phyloP scores from a whole-genome alignment of 2,113 vertebrate species.

The Zosterops borbonicus region DNA sequence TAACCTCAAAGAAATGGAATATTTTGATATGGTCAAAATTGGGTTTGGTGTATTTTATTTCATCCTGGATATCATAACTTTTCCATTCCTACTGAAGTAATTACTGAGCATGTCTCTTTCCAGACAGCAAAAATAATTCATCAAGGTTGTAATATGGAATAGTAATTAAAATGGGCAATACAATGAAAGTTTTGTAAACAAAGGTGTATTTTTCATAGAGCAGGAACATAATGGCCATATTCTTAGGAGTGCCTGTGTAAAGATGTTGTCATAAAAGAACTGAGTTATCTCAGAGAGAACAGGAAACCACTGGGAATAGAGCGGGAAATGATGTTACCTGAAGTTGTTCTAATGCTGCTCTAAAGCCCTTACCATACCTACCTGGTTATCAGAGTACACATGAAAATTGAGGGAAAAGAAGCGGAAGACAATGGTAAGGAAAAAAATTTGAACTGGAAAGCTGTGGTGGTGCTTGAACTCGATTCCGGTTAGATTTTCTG shows the following conservation, averaged over 20 bases:
- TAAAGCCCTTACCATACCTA: neutral
- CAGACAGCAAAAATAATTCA: neutral
- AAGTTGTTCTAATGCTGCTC: neutral
- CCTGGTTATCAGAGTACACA: fast-evolving
- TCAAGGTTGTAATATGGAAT: neutral
- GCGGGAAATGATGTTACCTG: neutral
- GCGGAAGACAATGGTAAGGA: neutral
- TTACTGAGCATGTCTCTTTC: neutral
- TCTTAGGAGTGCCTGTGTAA: neutral
- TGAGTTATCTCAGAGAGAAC: neutral
- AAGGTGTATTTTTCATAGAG: neutral
- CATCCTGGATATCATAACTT: neutral
- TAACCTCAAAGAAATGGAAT: neutral
- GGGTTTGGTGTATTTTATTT: neutral
- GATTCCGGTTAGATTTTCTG: too few species aligned
- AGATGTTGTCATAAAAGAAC: neutral
- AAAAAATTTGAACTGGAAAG: neutral
- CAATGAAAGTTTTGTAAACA: neutral
- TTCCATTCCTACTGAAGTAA: neutral
- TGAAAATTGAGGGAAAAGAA: neutral
- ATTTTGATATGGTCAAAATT: neutral
- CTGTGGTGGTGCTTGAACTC: too few species aligned
- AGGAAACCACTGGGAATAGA: neutral
- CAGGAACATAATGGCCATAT: neutral
- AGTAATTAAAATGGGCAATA: neutral